These are phyloP conservation scores for Apodemia zela DNA, from an alignment of 2,888 invertebrate species.

Conservation along the genomic window DNA sequence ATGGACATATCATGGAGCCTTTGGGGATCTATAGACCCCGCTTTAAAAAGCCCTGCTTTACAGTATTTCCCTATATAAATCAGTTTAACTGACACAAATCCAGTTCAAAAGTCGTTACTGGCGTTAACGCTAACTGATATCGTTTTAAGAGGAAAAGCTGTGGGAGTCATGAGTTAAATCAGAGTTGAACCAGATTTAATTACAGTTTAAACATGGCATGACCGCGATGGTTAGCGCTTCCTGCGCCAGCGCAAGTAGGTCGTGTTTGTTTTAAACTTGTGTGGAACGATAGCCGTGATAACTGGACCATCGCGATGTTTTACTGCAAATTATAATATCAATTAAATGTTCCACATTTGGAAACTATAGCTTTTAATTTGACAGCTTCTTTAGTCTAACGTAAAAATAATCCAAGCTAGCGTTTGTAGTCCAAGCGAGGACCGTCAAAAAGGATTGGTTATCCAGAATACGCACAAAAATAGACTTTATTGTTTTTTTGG, in stretches of 20 bases:
- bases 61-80: not conserved
- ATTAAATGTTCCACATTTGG: constrained; percentile 2
- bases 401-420: no score
- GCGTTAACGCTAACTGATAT: not conserved
- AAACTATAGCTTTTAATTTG: not conserved
- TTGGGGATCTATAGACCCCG: no score
- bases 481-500: no score
- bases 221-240: constrained; percentile 64
- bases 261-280: constrained; percentile 51
- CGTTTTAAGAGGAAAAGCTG: constrained; percentile 8
- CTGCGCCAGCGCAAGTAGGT: constrained; percentile 65
- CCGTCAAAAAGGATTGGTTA: no score
- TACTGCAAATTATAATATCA: constrained; percentile 8
- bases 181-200: constrained; percentile 61
- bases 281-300: constrained; percentile 52
- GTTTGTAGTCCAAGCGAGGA: no score
- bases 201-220: constrained; percentile 60
- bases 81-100: not conserved
- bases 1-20: no score
- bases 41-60: no score
- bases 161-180: constrained; percentile 43
- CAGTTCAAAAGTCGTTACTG: not conserved
- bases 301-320: constrained; percentile 35
- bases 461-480: no score
- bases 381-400: not conserved